phyloP scores from a whole-genome alignment of 2,113 vertebrate genomes.

The Pelobates fuscus region DNA sequence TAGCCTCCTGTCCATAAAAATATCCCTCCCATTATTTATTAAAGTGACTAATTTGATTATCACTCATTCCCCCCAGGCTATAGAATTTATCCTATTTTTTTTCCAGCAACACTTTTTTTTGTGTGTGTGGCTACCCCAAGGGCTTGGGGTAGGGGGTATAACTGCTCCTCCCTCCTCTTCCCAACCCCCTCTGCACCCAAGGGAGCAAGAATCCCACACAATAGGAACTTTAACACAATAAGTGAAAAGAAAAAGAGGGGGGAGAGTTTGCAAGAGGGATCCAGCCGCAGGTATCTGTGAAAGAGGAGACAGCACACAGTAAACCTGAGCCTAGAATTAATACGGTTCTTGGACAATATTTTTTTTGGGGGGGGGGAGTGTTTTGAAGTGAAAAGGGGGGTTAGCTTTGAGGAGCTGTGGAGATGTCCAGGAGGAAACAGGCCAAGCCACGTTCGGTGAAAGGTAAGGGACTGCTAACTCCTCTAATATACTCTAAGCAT shows the following conservation, averaged over 20 bases:
- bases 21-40: not conserved
- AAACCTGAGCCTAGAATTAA: not conserved
- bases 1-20: not conserved
- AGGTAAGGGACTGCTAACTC: conserved; percentile 75
- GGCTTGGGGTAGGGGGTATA: conserved; percentile 53
- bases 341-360: not conserved
- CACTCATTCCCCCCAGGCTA: conserved; percentile 59
- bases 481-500: not conserved
- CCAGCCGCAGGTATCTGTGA: conserved; percentile 14
- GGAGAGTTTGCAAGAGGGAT: conserved; percentile 3
- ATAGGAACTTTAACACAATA: conserved; percentile 50
- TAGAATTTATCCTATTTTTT: conserved; percentile 49
- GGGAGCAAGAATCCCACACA: conserved; percentile 48
- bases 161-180: conserved; percentile 49
- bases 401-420: conserved; percentile 70
- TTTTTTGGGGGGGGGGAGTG: not conserved
- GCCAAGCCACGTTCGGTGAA: conserved; percentile 97
- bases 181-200: conserved; percentile 50
- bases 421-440: conserved; percentile 97
- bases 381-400: conserved; percentile 47
- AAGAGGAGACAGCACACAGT: not conserved
- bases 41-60: conserved; percentile 55
- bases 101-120: conserved; percentile 31
- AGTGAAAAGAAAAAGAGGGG: conserved; percentile 12
- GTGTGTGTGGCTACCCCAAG: conserved; percentile 40